Base-by-base conservation (phyloP, 2,797 vertebrate genomes). In the Austrolebias charrua region DNA sequence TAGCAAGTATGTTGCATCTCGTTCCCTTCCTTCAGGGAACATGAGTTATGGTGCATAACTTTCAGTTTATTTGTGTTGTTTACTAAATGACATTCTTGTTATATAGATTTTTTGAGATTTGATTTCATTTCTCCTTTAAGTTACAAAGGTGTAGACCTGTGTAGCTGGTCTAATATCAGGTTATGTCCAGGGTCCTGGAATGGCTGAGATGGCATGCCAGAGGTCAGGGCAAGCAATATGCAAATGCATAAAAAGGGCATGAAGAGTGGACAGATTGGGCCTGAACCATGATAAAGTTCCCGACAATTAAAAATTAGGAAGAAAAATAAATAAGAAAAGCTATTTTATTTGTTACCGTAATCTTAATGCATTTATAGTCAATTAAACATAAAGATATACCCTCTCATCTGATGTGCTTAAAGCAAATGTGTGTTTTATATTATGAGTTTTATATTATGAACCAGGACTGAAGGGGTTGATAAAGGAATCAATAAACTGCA, bases 201-300 rank as follows among this genome's bases (percentile, higher is more conserved):
- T 45, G 56, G 44, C 49, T 42, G 31, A 44, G 45, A 50, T 19
- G 52, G 50, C 10, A 42, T 46, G 68, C 71, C 49, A 16, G 24
- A 28, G 60, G 62, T 60, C 24, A 13, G 31, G 40, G 5, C 31
- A 38, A 3, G 47, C 50, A 45, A 69, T 44, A n/a, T 55, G 38
- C 5, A 58, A 43, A 24, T 49, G 28, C 59, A n/a, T 6, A 29
- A 35, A 6, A 54, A 24, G 40, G 46, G n/a, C n/a, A n/a, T 51
- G 45, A 19, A 59, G n/a, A 53, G 20, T 9, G 31, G 9, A 13
- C 6, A 42, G 9, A 13, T 33, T 11, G n/a, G 6, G 7, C 6
- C 61, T 55, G 33, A 47, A 51, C 58, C 29, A 45, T 35, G n/a
- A 52, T 44, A 6, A 62, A 31, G n/a, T n/a, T 49, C n/a, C 11